phyloP scores from a whole-genome alignment of 2,113 vertebrate species.

The Psettodes erumei region DNA sequence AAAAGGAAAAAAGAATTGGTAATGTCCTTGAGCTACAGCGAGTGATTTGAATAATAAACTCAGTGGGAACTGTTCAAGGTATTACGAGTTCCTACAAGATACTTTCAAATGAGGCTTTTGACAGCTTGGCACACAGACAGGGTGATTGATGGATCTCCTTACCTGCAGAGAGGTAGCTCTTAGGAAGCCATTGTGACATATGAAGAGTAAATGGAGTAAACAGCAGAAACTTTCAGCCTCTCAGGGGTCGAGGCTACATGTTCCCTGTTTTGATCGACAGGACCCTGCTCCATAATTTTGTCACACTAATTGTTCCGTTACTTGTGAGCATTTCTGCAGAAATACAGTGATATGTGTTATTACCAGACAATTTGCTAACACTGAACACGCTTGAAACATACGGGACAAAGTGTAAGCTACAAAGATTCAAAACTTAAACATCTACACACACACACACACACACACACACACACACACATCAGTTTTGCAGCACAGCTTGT shows the following conservation, averaged over 20 bases:
- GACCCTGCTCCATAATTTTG: background rate
- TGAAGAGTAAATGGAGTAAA: conserved; percentile 50
- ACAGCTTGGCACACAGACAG: conserved; percentile 68
- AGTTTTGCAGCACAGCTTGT: conserved; percentile 22
- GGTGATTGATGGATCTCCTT: conserved; percentile 68
- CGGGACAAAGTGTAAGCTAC: background rate
- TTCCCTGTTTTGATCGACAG: conserved; percentile 7
- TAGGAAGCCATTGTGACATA: conserved; percentile 70
- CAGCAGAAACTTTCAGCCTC: conserved; percentile 40
- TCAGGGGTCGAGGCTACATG: background rate
- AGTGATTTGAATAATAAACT: conserved; percentile 68
- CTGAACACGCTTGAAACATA: conserved; percentile 25
- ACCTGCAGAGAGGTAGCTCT: conserved; percentile 50
- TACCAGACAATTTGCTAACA: conserved; percentile 19
- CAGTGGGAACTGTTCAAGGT: conserved; percentile 68
- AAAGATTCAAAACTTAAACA: background rate
- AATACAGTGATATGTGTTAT: background rate
- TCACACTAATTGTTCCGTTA: conserved; percentile 19
- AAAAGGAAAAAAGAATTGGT: conserved; percentile 50
- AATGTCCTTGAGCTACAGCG: conserved; percentile 72
- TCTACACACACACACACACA: too few species aligned
- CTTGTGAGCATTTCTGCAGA: conserved; percentile 17
- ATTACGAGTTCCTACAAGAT: conserved; percentile 79
- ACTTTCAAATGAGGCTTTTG: conserved; percentile 64
- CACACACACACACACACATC: too few species aligned